phyloP scores from a whole-genome alignment of 2,113 vertebrate species.

The Tautogolabrus adspersus region DNA sequence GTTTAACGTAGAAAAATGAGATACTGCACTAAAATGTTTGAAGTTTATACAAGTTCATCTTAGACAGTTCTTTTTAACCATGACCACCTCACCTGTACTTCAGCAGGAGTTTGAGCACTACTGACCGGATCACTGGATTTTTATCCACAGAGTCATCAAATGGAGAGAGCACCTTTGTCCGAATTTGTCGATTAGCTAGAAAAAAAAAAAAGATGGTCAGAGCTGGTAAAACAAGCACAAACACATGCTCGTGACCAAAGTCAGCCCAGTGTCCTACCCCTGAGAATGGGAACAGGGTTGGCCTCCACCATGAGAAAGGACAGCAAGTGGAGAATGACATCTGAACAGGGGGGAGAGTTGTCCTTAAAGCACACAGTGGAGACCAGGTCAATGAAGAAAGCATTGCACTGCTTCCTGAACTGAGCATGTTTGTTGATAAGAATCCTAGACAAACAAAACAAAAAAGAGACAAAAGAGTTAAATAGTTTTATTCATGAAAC shows the following conservation, averaged over 20 bases:
- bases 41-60: not conserved
- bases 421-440: constrained; percentile 79
- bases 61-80: not conserved
- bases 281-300: constrained; percentile 22
- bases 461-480: not conserved
- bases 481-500: not conserved
- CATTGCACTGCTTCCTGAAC: constrained; percentile 90
- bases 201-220: not conserved
- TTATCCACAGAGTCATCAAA: constrained; percentile 93
- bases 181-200: constrained; percentile 63
- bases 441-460: constrained; percentile 28
- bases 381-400: constrained; percentile 94
- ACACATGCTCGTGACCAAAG: not conserved
- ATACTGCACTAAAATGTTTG: not conserved
- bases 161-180: constrained; percentile 91
- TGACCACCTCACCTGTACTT: constrained; percentile 90
- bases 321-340: constrained; percentile 86
- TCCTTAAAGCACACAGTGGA: constrained; percentile 95
- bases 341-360: constrained; percentile 85
- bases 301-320: constrained; percentile 87
- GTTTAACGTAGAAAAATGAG: not conserved
- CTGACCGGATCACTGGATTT: constrained; percentile 92
- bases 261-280: constrained; percentile 46
- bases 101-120: constrained; percentile 92
- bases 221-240: not conserved